Evolutionary conservation across 2,797 vertebrate species (phyloP).

Genomic region (Darevskia nairensis): DNA sequence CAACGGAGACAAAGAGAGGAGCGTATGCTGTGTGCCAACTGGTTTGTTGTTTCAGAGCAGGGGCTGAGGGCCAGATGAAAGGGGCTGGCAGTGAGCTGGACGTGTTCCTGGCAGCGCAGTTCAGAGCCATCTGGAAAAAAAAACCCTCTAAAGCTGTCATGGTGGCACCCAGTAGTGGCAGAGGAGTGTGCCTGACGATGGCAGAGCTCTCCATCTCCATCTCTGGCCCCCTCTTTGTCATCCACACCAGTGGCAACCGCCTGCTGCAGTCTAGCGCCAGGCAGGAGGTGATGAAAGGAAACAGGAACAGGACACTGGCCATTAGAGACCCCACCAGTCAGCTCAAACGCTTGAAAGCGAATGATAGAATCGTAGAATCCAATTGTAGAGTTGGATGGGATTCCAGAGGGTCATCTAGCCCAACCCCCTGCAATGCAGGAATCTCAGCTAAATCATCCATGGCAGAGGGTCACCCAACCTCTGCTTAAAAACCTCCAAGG

Average conservation of each 20-base stretch:
- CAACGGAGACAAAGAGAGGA: background rate
- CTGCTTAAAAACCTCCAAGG: too few relatives aligned
- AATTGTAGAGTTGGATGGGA: too few relatives aligned
- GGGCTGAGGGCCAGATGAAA: background rate
- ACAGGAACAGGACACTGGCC: background rate
- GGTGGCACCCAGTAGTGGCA: constrained; percentile 25
- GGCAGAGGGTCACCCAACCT: too few relatives aligned
- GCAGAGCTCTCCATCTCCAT: constrained; percentile 8
- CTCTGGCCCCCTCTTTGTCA: fast-evolving
- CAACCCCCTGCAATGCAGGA: too few relatives aligned
- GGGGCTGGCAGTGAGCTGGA: constrained; percentile 3
- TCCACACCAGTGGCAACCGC: constrained; percentile 15
- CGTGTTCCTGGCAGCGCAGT: constrained; percentile 28
- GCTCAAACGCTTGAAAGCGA: too few relatives aligned
- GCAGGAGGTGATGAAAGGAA: constrained; percentile 30
- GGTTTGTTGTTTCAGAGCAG: background rate
- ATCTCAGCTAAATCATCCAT: too few relatives aligned
- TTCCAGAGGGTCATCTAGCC: too few relatives aligned
- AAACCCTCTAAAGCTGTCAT: constrained; percentile 7
- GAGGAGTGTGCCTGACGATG: constrained; percentile 29
- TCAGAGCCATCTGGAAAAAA: constrained; percentile 50
- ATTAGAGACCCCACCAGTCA: too few relatives aligned
- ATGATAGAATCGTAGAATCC: too few relatives aligned
- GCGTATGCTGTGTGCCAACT: background rate
- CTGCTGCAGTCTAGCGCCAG: constrained; percentile 41